These are phyloP conservation scores for Perca flavescens DNA, from an alignment of 2,113 vertebrate species.

Conservation along the genomic window DNA sequence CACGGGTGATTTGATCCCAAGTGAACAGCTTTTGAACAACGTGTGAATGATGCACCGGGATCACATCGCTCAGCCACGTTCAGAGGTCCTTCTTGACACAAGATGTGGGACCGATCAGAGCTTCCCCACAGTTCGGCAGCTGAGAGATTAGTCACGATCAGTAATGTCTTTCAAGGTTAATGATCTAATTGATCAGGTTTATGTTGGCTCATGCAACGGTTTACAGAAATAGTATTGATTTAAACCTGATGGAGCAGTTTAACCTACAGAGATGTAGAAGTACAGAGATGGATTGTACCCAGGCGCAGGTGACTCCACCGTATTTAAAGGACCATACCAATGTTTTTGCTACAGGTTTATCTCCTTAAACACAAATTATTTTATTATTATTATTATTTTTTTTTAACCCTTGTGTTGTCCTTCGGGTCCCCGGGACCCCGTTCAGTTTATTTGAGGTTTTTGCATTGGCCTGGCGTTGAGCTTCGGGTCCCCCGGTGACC, in stretches of 20 bases:
- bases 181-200: slow-evolving; percentile 11
- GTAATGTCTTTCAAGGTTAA: not conserved
- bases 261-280: no score
- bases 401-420: no score
- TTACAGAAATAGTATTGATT: not conserved
- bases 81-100: not conserved
- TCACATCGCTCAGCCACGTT: not conserved
- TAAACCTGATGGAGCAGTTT: not conserved
- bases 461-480: no score
- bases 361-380: not conserved
- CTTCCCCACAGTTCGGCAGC: no score
- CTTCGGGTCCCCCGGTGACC: no score
- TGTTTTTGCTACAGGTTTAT: no score
- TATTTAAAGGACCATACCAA: not conserved
- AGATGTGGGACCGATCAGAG: no score
- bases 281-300: no score
- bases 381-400: no score
- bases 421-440: no score
- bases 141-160: not conserved
- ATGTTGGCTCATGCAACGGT: not conserved
- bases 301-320: not conserved
- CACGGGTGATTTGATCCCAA: not conserved
- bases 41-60: not conserved
- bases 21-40: not conserved
- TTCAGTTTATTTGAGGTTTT: no score